These are phyloP conservation scores for Tenualosa thibaudeaui DNA, from an alignment of 2,797 vertebrate species.

Conservation along the genomic window DNA sequence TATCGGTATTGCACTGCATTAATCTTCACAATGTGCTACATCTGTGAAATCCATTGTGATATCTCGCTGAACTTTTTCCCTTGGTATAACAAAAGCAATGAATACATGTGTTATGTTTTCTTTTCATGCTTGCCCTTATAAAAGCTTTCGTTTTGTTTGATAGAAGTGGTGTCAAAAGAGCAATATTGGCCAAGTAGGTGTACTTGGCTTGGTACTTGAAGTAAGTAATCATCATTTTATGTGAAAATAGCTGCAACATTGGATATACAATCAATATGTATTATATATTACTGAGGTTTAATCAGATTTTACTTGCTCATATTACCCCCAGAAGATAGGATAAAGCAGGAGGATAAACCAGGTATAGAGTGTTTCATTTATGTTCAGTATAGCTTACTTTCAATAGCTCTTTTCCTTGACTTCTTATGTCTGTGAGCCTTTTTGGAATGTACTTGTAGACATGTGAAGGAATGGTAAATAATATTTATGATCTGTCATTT, in stretches of 20 bases:
- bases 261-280: background rate
- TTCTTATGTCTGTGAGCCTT: background rate
- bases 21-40: slow-evolving; percentile 15
- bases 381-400: background rate
- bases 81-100: background rate
- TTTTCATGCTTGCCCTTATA: background rate
- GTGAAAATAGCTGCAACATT: background rate
- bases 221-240: background rate
- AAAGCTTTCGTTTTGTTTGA: background rate
- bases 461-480: background rate
- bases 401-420: background rate
- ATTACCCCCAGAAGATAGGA: background rate
- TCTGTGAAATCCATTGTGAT: slow-evolving; percentile 22
- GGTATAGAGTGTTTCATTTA: no score
- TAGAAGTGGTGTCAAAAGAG: background rate
- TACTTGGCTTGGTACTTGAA: background rate
- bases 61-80: background rate
- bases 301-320: background rate
- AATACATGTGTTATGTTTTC: background rate
- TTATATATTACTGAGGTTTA: background rate
- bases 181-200: background rate
- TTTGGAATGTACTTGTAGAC: background rate
- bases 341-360: no score
- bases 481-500: background rate
- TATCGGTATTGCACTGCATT: slow-evolving; percentile 11